Evolutionary conservation across 2,113 vertebrate species (phyloP), one percentile per base, ranked within the genome.

Genomic region (Tragulus kanchil): DNA sequence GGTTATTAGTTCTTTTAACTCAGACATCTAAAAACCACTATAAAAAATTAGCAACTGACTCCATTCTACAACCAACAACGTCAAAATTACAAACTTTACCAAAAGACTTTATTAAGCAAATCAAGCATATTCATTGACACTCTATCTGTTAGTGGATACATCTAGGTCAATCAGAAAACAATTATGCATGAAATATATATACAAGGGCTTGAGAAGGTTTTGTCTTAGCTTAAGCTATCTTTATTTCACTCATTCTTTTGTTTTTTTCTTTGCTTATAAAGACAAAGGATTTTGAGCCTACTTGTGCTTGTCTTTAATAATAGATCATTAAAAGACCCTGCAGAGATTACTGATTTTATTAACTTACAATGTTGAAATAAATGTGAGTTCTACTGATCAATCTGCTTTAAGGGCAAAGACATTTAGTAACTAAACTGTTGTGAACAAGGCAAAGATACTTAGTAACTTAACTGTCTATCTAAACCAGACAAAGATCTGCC

Each of bases 1-100:
- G 83, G 62, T 83, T 67, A 87, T 42, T 85, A 71, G 67, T 94
- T 96, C 69, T 65, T 93, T 85, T 91, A 98, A 94, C 90, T 95
- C 90, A 83, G 25, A 64, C 7, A 90, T 17, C 17, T 85, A 96
- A 97, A 94, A 88, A 97, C 23, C 90, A 96, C 91, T 89, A 96
- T 83, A 95, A 97, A 98, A 98, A 52, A 79, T 6, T 90, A 50
- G 65, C 85, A 97, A 96, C 77, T 97, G 94, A 96, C 94, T 97
- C 91, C 78, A 96, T 96, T 96, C 87, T 98, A 97, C 92, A 97
- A 95, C 14, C 6, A 75, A 94, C 58, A 91, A 92, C 58, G 85
- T 73, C 42, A 65, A 93, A 95, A 95, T 91, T 59, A 86, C 42
- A 56, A 96, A 88, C 26, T 69, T 88, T 50, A 89, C 64, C 67